Conservation (phyloP, 2,888 invertebrate genomes). For the Melanargia galathea region DNA sequence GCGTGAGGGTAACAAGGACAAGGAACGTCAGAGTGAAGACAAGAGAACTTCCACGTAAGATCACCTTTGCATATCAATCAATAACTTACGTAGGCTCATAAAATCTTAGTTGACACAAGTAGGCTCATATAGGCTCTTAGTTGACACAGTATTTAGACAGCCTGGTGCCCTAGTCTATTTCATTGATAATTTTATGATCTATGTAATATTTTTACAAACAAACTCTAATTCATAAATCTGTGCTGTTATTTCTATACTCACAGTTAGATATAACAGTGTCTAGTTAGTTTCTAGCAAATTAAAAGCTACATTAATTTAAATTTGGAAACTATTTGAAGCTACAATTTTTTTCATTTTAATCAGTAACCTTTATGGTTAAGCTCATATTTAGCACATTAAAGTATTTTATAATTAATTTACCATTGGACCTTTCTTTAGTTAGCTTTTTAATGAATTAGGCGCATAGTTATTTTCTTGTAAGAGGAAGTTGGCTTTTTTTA, state of each 20-base stretch:
- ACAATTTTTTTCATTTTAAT: too few species aligned
- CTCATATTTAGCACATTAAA: background rate
- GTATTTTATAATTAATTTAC: background rate
- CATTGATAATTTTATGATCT: background rate
- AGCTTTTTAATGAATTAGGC: background rate
- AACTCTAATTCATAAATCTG: background rate
- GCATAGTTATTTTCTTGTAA: background rate
- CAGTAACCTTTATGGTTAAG: background rate
- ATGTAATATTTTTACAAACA: background rate
- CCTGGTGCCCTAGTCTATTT: background rate
- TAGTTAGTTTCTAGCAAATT: background rate
- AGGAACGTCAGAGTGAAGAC: conserved; percentile 80
- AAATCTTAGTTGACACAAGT: background rate
- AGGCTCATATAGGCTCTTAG: too few species aligned
- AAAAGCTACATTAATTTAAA: too few species aligned
- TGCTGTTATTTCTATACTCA: background rate
- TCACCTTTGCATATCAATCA: conserved; percentile 18
- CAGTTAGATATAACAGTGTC: background rate
- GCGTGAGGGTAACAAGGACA: conserved; percentile 77
- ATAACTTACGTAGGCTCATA: conserved; percentile 10
- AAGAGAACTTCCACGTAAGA: conserved; percentile 80
- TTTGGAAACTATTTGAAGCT: too few species aligned
- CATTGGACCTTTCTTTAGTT: background rate
- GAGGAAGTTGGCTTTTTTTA: background rate
- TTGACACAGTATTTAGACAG: background rate